phyloP scores from a whole-genome alignment of 2,888 invertebrate genomes.

The Metopia argyrocephala region DNA sequence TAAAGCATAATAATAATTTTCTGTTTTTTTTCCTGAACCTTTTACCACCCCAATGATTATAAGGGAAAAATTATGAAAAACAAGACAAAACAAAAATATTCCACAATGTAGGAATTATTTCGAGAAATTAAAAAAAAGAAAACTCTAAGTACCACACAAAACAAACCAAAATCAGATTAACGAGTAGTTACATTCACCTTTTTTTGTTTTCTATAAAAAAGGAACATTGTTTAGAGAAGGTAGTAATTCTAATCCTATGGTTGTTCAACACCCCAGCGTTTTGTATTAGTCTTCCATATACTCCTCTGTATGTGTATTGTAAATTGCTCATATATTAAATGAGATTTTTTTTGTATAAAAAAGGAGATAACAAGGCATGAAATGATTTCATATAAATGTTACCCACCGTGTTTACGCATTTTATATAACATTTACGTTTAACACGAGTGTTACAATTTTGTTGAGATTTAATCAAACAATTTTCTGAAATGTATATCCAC shows the following conservation, averaged over 20 bases:
- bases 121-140: constrained; percentile 21
- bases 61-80: not conserved
- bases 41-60: not conserved
- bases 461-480: constrained; percentile 18
- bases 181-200: no score
- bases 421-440: not conserved
- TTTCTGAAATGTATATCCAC: not conserved
- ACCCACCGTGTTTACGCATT: no score
- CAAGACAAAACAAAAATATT: not conserved
- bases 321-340: no score
- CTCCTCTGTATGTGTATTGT: no score
- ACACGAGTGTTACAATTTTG: not conserved
- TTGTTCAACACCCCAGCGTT: no score
- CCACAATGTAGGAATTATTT: not conserved
- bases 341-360: no score
- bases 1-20: not conserved
- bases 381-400: no score
- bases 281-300: no score
- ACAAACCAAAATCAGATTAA: no score
- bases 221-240: no score
- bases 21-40: not conserved
- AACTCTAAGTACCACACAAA: constrained; percentile 1
- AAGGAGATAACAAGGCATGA: constrained; percentile 33
- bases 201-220: no score
- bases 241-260: no score